phyloP scores from a whole-genome alignment of 2,888 invertebrate genomes.

The Phorcus lineatus region DNA sequence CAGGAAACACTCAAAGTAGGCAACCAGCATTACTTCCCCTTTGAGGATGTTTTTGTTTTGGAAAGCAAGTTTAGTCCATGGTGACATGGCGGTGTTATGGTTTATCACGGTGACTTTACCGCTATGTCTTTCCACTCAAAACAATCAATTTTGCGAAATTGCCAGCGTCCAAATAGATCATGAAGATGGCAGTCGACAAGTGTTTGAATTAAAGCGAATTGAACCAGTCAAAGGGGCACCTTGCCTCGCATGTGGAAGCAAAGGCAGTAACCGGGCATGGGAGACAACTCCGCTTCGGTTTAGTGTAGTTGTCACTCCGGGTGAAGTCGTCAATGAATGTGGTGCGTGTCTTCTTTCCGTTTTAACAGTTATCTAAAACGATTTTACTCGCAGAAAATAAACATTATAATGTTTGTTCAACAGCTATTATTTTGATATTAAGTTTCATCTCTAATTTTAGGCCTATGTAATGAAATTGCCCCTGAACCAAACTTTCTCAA shows the following conservation, averaged over 20 bases:
- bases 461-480: too few species aligned
- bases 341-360: conserved; percentile 37
- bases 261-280: conserved; percentile 26
- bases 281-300: conserved; percentile 48
- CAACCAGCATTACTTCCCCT: conserved; percentile 12
- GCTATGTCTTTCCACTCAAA: neutral
- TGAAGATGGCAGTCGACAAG: conserved; percentile 64
- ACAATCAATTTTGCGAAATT: conserved; percentile 42
- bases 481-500: too few species aligned
- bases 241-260: conserved; percentile 49
- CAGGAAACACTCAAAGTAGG: too few species aligned
- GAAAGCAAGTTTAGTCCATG: neutral
- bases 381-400: too few species aligned
- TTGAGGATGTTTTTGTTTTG: neutral
- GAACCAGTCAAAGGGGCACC: conserved; percentile 55
- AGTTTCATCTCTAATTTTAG: too few species aligned
- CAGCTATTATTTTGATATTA: too few species aligned
- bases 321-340: conserved; percentile 59
- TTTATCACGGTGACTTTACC: conserved; percentile 17
- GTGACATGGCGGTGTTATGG: conserved; percentile 32
- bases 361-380: too few species aligned
- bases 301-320: conserved; percentile 55
- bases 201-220: conserved; percentile 62
- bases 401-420: too few species aligned
- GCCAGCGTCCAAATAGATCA: conserved; percentile 65